phyloP scores from a whole-genome alignment of 2,113 vertebrate genomes.

The Calidris pygmaea region DNA sequence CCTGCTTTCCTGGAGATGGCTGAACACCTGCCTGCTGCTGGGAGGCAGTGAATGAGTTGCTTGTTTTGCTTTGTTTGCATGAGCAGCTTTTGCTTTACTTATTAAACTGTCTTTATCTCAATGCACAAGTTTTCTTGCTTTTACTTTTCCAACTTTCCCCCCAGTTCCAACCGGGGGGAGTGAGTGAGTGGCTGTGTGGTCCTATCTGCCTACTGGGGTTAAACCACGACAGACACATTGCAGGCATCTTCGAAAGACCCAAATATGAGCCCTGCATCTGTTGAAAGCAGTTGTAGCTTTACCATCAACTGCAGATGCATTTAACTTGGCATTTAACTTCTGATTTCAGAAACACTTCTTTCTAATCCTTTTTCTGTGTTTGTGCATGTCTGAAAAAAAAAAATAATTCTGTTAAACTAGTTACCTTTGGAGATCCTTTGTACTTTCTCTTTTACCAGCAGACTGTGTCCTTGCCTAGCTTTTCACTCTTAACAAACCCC shows the following conservation, averaged over 20 bases:
- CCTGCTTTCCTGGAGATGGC: background rate
- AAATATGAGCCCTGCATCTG: background rate
- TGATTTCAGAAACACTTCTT: background rate
- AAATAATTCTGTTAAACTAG: background rate
- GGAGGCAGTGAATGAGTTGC: background rate
- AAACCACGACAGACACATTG: too few species aligned
- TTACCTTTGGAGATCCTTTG: background rate
- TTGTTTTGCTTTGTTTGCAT: background rate
- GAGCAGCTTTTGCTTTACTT: background rate
- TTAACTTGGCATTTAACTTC: background rate
- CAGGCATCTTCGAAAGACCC: background rate
- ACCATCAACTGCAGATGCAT: background rate
- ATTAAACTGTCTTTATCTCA: background rate
- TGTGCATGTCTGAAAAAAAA: background rate
- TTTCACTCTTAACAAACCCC: background rate
- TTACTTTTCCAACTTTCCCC: background rate
- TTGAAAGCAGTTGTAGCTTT: background rate
- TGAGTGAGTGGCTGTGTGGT: background rate
- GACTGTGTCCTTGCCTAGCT: background rate
- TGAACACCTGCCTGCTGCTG: background rate
- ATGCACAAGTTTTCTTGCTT: background rate
- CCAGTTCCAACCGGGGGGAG: background rate
- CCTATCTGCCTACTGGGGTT: background rate
- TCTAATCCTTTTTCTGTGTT: background rate
- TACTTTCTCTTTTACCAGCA: background rate